Conservation (phyloP, 2,888 invertebrate genomes). For the Choreutis nemorana region DNA sequence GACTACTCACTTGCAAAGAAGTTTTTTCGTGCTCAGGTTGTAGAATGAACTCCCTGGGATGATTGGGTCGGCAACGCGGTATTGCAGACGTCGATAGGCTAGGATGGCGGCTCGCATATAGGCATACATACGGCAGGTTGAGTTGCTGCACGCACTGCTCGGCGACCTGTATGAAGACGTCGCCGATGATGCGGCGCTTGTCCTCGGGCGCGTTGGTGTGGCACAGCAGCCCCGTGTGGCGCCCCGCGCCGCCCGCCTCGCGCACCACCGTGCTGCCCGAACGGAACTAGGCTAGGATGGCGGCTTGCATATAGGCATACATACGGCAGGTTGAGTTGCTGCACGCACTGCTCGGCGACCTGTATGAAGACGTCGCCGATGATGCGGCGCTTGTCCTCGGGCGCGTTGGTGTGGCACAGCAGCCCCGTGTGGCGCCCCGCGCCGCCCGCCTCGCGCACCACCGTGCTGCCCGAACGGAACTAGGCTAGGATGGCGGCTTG, state of each 20-base stretch:
- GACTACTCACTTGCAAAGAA: too few species aligned
- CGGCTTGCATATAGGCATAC: too few species aligned
- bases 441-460: slow-evolving; percentile 70
- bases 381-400: slow-evolving; percentile 97
- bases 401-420: slow-evolving; percentile 86
- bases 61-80: too few species aligned
- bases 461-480: slow-evolving; percentile 84
- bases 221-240: slow-evolving; percentile 83
- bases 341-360: slow-evolving; percentile 89
- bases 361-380: slow-evolving; percentile 99
- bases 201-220: slow-evolving; percentile 93
- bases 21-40: too few species aligned
- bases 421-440: slow-evolving; percentile 75
- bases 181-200: slow-evolving; percentile 98
- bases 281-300: slow-evolving; percentile 70
- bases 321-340: slow-evolving; percentile 80
- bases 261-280: slow-evolving; percentile 86
- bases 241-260: slow-evolving; percentile 53
- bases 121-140: slow-evolving; percentile 70
- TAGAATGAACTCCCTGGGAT: too few species aligned
- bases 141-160: slow-evolving; percentile 89
- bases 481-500: too few species aligned
- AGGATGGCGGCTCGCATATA: too few species aligned
- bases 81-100: too few species aligned
- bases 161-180: slow-evolving; percentile 95